Base-by-base conservation (phyloP, 2,888 invertebrate species). In the Disparrhopalites patrizii region DNA sequence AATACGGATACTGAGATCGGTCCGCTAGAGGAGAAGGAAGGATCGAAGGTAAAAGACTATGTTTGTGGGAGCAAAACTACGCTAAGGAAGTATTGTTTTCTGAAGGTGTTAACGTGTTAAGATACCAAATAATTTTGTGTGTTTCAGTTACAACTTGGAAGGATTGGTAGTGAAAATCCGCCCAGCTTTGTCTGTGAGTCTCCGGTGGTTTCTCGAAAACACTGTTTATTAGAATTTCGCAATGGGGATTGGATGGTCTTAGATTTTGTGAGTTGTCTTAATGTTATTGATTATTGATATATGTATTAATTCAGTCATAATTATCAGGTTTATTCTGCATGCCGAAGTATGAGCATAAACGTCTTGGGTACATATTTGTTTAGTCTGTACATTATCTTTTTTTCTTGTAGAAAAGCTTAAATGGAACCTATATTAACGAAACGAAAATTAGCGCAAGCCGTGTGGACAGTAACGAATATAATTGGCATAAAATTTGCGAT, bases 121-220 rank as follows among this genome's bases (percentile, higher is more conserved):
- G n/a, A n/a, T n/a, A n/a, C n/a, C n/a, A n/a, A n/a, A n/a, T n/a
- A n/a, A n/a, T n/a, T n/a, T n/a, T n/a, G n/a, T n/a, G n/a, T n/a
- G n/a, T n/a, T n/a, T n/a, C n/a, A n/a, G n/a, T n/a, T n/a, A n/a
- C n/a, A n/a, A n/a, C n/a, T n/a, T n/a, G n/a, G n/a, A n/a, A n/a
- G n/a, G n/a, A n/a, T n/a, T n/a, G n/a, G n/a, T n/a, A n/a, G n/a
- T n/a, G n/a, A n/a, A n/a, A n/a, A n/a, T n/a, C n/a, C n/a, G n/a
- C n/a, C n/a, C n/a, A n/a, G n/a, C 23, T 7, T 47, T 3, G 47
- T 47, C 3, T 47, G 47, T 23, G 25, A 23, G 5, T 47, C 47
- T 3, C 20, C 47, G 13, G 47, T 47, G 47, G 47, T 47, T 47
- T 47, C 47, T 47, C 47, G 47, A n/a, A 47, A 47, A 10, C 47